Evolutionary conservation across 2,888 invertebrate species (phyloP).

Genomic region (Spisula solida): DNA sequence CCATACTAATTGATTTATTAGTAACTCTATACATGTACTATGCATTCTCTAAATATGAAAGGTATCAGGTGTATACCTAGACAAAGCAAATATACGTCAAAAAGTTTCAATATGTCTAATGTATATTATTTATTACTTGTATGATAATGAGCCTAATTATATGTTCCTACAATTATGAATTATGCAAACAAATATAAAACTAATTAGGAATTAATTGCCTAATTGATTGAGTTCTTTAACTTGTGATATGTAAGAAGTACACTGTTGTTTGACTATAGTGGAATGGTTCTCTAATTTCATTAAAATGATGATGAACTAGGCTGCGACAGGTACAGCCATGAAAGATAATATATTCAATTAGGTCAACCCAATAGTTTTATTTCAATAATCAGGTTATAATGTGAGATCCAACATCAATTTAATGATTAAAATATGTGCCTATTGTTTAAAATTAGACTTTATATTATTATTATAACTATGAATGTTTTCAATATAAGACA

Average conservation of each 20-base stretch:
- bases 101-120: too few species aligned
- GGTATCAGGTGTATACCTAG: too few species aligned
- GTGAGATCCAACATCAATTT: background rate
- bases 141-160: too few species aligned
- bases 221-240: background rate
- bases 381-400: background rate
- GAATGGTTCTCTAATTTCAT: background rate
- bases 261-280: background rate
- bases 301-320: slow-evolving; percentile 1
- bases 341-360: background rate
- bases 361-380: background rate
- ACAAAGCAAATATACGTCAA: too few species aligned
- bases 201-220: background rate
- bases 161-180: background rate
- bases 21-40: too few species aligned
- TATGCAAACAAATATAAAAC: background rate
- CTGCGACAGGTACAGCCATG: background rate
- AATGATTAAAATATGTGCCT: background rate
- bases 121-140: too few species aligned
- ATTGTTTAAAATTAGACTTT: background rate
- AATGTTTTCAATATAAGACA: background rate
- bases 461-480: background rate
- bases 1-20: too few species aligned
- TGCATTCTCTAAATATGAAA: too few species aligned
- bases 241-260: background rate